Percentiles rank a stretch among this genome's conserved stretches.
Evolutionary conservation across 2,113 vertebrate species (phyloP).

Genomic region (Mus spicilegus): DNA sequence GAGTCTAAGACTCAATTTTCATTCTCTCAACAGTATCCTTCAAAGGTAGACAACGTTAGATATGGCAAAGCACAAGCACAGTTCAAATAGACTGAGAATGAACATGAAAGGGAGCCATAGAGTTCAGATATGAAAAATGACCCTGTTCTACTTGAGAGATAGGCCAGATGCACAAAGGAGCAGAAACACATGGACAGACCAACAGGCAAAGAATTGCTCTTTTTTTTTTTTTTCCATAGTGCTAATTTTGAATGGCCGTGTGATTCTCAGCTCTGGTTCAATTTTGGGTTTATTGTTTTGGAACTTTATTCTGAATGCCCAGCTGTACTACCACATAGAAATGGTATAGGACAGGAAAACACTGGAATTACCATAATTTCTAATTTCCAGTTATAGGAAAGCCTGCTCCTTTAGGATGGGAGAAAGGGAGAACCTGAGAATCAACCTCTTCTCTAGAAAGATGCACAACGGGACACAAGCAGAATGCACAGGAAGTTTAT

Average conservation of each 20-base stretch:
- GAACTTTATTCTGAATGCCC: not conserved
- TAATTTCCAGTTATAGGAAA: not conserved
- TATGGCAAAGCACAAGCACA: not conserved
- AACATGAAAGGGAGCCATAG: not conserved
- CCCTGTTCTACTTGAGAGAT: not conserved
- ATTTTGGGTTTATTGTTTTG: not conserved
- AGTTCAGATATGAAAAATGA: not conserved
- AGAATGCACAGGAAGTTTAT: not conserved
- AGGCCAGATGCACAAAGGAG: not conserved
- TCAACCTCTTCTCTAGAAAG: not conserved
- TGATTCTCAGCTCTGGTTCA: not conserved
- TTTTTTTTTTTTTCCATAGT: not conserved
- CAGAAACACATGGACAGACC: not conserved
- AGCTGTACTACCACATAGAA: not conserved
- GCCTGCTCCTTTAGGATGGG: not conserved
- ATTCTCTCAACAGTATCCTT: not conserved
- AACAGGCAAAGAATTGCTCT: not conserved
- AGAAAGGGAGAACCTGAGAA: not conserved
- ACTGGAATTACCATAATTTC: not conserved
- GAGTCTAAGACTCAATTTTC: not conserved
- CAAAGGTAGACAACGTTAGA: conserved; percentile 21
- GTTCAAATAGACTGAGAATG: not conserved
- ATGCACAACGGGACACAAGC: accelerated
- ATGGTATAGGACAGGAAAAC: not conserved
- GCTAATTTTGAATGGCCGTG: not conserved